Base-by-base conservation (phyloP, 2,113 vertebrate genomes). In the Ascaphus truei region DNA sequence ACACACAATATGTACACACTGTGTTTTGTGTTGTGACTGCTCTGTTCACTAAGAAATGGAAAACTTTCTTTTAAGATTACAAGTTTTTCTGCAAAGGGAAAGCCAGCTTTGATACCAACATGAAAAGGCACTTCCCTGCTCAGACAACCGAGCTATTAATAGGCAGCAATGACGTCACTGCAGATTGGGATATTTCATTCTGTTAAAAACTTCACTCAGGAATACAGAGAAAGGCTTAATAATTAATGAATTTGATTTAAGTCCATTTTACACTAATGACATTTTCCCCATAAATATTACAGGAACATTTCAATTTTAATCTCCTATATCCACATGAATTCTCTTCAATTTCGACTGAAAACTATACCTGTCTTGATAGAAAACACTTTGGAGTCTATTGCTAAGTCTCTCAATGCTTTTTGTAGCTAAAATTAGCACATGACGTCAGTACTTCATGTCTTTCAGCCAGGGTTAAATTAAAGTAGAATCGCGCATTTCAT, bases 131-230 rank as follows among this genome's bases (percentile, higher is more conserved):
- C 80, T 92, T 91, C 85, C 79, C 83, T 84, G 89, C 78, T 85
- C 83, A 88, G 91, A 92, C 73, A 78, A 88, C 78, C 72, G 76
- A 76, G 83, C 90, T 95, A 94, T 93, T 94, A 95, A 95, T 96
- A 96, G 91, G 77, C 9, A 73, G 64, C 72, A 72, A 81, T 93
- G 90, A 95, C 65, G 86, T 90, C 92, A 91, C 86, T 88, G 84
- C 88, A 89, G 83, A 85, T 89, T 86, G 88, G 82, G 85, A 92
- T 90, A 86, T 85, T 85, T 86, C 81, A 79, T 80, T 76, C 84
- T 77, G 88, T 88, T 90, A 79, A 86, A 91, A 88, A 86, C 81
- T 77, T 84, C 85, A 86, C 74, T 81, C 79, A 87, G 86, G 89
- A 84, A 74, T 86, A 78, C 84, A 89, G 84, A 81, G 82, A 84